Evolutionary conservation across 1,140 invertebrate genomes (phyloP), one percentile per base, ranked within the genome.

Genomic region (Amyelois transitella): DNA sequence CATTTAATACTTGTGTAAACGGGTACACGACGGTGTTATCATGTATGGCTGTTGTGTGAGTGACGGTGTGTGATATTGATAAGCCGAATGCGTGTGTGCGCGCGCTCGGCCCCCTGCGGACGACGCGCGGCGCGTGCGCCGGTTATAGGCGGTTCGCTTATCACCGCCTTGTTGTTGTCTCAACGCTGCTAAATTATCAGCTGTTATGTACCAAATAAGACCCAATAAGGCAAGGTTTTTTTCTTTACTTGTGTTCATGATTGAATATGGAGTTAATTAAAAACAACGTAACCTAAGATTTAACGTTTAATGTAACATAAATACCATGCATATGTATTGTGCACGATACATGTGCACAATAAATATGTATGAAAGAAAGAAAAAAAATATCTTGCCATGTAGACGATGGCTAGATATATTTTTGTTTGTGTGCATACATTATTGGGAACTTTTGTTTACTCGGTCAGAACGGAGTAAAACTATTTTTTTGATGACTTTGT

Each of bases 111-210:
- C 52, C 51, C 52, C 52, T 14, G 32, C 69, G 82, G 82, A 80
- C 80, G 77, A 77, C 77, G 80, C 74, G 64, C 75, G 77, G 53
- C 67, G 60, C 69, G 66, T 49, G 64, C 69, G 60, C 63, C 64
- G 68, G 79, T 82, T 77, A 25, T 14, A 69, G 49, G 72, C 72
- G 72, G 82, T 77, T 83, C 58, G 20, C 65, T 83, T 86, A 83
- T 83, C 82, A 66, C 48, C 21, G 28, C 47, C 61, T 32, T 64
- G 62, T 68, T 69, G 70, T 69, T 75, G 72, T 68, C 66, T 74
- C 58, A 53, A 53, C n/a, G 43, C 53, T 32, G 53, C 54, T 60
- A 25, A 32, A 45, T 49, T 63, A 62, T 60, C 57, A 57, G 45
- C n/a, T n/a, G n/a, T 51, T 50, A 48, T 62, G 44, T 57, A 59